Conservation (phyloP, 2,113 vertebrate genomes). For the Serinus canaria region DNA sequence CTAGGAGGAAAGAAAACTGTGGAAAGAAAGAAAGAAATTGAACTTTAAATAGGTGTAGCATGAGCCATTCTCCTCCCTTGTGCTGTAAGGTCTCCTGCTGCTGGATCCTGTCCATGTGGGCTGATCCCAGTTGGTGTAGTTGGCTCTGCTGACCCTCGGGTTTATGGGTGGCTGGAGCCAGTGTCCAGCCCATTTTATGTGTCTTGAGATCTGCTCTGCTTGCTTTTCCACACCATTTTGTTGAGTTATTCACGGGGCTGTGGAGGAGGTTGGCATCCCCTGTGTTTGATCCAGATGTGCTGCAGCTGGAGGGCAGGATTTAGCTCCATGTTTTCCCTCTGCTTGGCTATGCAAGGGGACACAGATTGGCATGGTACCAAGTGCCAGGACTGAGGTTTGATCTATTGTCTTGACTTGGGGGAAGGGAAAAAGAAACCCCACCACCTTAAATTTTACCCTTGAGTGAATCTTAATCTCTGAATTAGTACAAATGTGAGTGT, state of each 20-base stretch:
- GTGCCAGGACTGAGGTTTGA: background rate
- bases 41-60: background rate
- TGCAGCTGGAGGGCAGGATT: background rate
- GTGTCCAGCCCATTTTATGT: background rate
- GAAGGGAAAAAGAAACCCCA: accelerated
- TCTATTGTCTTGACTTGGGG: background rate
- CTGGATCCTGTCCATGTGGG: background rate
- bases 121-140: background rate
- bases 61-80: background rate
- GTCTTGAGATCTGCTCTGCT: background rate
- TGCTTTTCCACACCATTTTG: background rate
- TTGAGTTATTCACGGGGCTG: background rate
- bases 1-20: background rate
- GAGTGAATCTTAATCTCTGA: constrained; percentile 14
- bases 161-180: background rate
- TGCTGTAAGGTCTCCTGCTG: background rate
- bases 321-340: background rate
- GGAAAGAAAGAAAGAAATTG: background rate
- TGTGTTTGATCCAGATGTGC: background rate
- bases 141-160: background rate
- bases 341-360: background rate
- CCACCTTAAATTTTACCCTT: background rate
- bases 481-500: background rate
- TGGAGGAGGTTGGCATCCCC: background rate
- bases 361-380: background rate